These are phyloP conservation scores for Andrena hattorfiana DNA, from an alignment of 2,888 invertebrate genomes.

Conservation along the genomic window DNA sequence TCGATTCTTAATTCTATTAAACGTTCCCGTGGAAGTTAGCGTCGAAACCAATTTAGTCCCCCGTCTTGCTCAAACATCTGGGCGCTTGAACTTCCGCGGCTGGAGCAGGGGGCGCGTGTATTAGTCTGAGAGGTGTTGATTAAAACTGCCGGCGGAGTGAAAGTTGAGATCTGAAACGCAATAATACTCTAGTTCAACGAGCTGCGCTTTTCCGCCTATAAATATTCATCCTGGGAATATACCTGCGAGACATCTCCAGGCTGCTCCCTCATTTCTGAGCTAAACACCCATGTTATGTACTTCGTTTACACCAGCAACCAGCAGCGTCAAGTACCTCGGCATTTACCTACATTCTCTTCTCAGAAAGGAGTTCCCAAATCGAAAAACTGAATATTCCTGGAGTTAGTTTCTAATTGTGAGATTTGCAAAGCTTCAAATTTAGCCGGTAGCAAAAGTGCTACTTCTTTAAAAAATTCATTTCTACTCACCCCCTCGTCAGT, in stretches of 20 bases:
- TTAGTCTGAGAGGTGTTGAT: neutral
- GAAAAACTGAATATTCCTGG: no score
- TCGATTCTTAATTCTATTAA: conserved; percentile 18
- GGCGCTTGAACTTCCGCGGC: neutral
- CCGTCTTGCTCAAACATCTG: neutral
- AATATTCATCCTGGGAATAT: neutral
- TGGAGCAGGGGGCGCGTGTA: neutral
- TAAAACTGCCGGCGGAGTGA: neutral
- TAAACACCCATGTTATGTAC: neutral
- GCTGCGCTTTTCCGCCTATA: neutral
- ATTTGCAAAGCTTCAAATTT: no score
- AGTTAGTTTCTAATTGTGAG: no score
- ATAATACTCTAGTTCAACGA: neutral
- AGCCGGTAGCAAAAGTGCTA: no score
- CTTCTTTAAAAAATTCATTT: no score
- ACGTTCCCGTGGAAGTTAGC: conserved; percentile 2
- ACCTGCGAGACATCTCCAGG: neutral
- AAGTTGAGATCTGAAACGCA: neutral
- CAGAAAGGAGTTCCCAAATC: no score
- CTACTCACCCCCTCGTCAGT: no score
- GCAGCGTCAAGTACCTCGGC: no score
- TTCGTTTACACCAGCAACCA: neutral
- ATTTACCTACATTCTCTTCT: no score
- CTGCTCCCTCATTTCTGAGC: neutral
- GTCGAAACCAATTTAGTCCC: conserved; percentile 15